Conservation (phyloP, 2,113 vertebrate species). For the Phocoena phocoena region DNA sequence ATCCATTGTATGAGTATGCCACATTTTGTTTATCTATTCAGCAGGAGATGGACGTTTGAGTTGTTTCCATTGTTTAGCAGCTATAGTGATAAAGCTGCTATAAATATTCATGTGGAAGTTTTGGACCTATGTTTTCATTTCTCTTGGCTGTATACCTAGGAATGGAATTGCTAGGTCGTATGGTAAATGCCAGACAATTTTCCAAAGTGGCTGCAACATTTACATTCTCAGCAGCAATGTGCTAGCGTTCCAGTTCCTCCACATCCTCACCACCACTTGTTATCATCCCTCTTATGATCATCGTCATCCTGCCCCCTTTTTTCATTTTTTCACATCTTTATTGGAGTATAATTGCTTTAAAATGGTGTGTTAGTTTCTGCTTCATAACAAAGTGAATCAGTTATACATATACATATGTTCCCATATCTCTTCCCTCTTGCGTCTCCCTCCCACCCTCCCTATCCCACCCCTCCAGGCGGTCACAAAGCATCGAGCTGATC, state of each 20-base stretch:
- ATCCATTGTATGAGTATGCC: neutral
- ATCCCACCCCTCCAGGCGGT: too few relatives aligned
- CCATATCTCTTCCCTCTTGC: too few relatives aligned
- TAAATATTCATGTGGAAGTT: neutral
- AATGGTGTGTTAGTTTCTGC: too few relatives aligned
- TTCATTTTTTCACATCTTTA: too few relatives aligned
- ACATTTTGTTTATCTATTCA: neutral
- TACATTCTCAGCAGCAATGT: neutral
- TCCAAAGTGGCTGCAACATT: neutral
- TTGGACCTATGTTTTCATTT: neutral
- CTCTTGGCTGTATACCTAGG: neutral
- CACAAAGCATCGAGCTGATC: too few relatives aligned
- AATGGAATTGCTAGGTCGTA: neutral
- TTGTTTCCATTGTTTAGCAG: neutral
- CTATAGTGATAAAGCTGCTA: neutral
- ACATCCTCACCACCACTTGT: neutral
- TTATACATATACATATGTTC: too few relatives aligned
- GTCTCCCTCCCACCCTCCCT: too few relatives aligned
- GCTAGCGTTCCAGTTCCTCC: neutral
- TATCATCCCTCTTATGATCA: neutral
- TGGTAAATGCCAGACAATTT: neutral
- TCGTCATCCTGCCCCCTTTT: too few relatives aligned
- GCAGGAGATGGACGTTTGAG: neutral
- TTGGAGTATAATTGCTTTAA: too few relatives aligned
- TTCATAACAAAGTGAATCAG: too few relatives aligned